A percentile compares a stretch with the other conserved stretches of the same genome.
phyloP scores from a whole-genome alignment of 2,888 invertebrate genomes.

The Euspilapteryx auroguttella region DNA sequence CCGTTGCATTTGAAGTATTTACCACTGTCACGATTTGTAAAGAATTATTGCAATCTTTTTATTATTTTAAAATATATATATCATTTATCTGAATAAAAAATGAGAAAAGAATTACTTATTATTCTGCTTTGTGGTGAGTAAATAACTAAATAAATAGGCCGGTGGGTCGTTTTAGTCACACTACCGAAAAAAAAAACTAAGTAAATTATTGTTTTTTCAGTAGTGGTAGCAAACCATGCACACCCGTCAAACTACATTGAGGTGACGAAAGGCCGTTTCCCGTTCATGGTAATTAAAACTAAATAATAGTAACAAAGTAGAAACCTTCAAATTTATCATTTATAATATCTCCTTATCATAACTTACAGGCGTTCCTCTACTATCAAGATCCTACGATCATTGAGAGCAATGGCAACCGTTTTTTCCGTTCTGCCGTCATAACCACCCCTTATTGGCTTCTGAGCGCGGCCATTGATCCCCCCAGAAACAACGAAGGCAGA shows the following conservation, averaged over 20 bases:
- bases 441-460: conserved; percentile 33
- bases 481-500: conserved; percentile 10
- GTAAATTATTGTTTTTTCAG: too few relatives aligned
- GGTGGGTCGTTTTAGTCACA: too few relatives aligned
- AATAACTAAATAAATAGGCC: too few relatives aligned
- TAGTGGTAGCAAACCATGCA: too few relatives aligned
- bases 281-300: conserved; percentile 27
- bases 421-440: conserved; percentile 29
- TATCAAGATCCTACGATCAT: conserved; percentile 31
- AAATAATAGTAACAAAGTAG: neutral
- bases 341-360: conserved; percentile 2
- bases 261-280: conserved; percentile 25
- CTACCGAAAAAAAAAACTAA: too few relatives aligned
- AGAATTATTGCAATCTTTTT: too few relatives aligned
- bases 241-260: conserved; percentile 23
- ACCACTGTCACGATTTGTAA: too few relatives aligned
- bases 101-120: too few relatives aligned
- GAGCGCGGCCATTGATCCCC: conserved; percentile 24
- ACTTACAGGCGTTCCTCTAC: conserved; percentile 34
- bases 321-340: neutral
- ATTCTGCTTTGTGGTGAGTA: too few relatives aligned
- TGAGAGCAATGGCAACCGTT: conserved; percentile 19
- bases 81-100: too few relatives aligned
- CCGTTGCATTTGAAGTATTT: too few relatives aligned
- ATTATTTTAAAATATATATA: too few relatives aligned